Percentiles rank a stretch among this genome's conserved stretches.
These are phyloP conservation scores for Prunella himalayana DNA, from an alignment of 2,113 vertebrate species.

Conservation along the genomic window DNA sequence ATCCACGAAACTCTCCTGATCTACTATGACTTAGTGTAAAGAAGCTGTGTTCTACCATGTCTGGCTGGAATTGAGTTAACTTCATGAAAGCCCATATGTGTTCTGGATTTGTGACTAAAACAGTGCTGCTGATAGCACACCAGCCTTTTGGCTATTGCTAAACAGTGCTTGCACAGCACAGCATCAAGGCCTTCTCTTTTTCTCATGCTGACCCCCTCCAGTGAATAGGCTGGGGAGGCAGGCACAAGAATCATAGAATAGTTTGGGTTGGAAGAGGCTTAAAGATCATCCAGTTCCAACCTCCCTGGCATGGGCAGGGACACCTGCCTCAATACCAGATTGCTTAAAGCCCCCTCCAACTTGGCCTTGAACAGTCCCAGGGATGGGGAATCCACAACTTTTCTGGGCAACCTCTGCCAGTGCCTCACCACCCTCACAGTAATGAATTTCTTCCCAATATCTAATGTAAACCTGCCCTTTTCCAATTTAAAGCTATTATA, in stretches of 20 bases:
- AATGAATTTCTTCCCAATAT: not conserved
- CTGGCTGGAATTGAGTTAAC: not conserved
- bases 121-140: not conserved
- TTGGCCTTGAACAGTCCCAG: not conserved
- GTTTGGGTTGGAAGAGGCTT: not conserved
- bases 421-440: not conserved
- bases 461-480: not conserved
- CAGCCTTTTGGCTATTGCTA: not conserved
- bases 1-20: not conserved
- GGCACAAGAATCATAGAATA: not conserved
- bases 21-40: not conserved
- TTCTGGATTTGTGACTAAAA: not conserved
- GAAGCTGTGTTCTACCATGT: not conserved
- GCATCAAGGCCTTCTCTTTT: not conserved
- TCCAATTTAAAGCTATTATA: not conserved
- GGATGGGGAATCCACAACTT: not conserved
- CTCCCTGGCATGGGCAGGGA: not conserved
- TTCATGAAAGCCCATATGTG: not conserved
- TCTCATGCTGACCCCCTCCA: accelerated
- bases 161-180: not conserved
- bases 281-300: not conserved
- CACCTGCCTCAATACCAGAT: not conserved
- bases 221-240: not conserved
- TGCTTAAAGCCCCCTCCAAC: not conserved
- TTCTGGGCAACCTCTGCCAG: not conserved